Conservation (phyloP, 2,888 invertebrate species). For the Tetranychus truncatus region DNA sequence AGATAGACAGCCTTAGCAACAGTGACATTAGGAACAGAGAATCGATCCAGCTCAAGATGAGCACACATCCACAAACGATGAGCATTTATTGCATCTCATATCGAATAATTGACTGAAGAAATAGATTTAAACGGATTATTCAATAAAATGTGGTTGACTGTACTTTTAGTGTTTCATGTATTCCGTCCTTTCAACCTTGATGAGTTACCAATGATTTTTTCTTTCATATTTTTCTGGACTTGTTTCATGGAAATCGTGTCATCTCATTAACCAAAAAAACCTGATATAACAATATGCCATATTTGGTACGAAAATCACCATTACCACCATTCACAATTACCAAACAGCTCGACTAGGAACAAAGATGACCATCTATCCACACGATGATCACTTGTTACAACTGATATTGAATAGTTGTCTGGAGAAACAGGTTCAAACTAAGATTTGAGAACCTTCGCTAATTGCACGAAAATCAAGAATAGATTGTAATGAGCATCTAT, state of each 20-base stretch:
- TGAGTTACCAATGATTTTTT: slow-evolving; percentile 55
- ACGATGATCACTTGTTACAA: too few species aligned
- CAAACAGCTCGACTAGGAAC: too few species aligned
- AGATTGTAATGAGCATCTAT: too few species aligned
- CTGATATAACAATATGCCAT: slow-evolving; percentile 48
- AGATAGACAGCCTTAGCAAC: slow-evolving; percentile 51
- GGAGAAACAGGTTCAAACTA: too few species aligned
- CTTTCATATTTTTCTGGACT: slow-evolving; percentile 41
- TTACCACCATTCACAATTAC: slow-evolving; percentile 31
- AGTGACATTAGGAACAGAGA: slow-evolving; percentile 19
- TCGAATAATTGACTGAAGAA: slow-evolving; percentile 42
- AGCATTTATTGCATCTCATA: slow-evolving; percentile 39
- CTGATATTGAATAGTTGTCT: too few species aligned
- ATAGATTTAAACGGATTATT: slow-evolving; percentile 35
- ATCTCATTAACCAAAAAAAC: slow-evolving; percentile 60
- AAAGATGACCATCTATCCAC: too few species aligned
- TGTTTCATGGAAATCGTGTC: slow-evolving; percentile 45
- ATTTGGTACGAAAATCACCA: slow-evolving; percentile 53
- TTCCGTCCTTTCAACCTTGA: slow-evolving; percentile 43
- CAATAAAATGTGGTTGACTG: slow-evolving; percentile 38
- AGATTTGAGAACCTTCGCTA: too few species aligned
- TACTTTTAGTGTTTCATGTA: slow-evolving; percentile 49
- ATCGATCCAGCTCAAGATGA: slow-evolving; percentile 20
- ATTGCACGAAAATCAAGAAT: too few species aligned
- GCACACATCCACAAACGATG: slow-evolving; percentile 41